Conservation (phyloP, 1,140 invertebrate species). For the Trypoxylus dichotomus region DNA sequence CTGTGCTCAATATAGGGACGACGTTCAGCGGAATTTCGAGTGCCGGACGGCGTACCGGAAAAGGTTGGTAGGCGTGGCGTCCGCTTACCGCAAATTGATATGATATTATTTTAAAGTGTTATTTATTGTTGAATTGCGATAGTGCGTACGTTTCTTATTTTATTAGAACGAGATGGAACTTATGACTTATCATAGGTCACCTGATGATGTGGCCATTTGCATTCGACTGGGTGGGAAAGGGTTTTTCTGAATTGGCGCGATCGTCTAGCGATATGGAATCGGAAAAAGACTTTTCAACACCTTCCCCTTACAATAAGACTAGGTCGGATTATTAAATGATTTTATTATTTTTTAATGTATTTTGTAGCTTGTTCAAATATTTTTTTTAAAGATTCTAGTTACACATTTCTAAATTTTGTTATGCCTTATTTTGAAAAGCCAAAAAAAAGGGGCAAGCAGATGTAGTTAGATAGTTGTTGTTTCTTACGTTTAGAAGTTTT, state of each 20-base stretch:
- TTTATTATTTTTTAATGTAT: too few species aligned
- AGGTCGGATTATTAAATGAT: neutral
- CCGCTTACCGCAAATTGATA: slow-evolving; percentile 40
- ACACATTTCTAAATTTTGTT: too few species aligned
- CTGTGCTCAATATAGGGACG: slow-evolving; percentile 34
- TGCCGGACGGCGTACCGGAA: slow-evolving; percentile 27
- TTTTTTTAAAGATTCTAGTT: too few species aligned
- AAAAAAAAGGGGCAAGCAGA: too few species aligned
- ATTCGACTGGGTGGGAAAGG: slow-evolving; percentile 6
- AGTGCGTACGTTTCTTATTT: slow-evolving; percentile 11
- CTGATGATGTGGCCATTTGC: slow-evolving; percentile 18
- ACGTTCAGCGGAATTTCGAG: slow-evolving; percentile 35
- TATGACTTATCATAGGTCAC: slow-evolving; percentile 13
- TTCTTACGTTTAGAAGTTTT: too few species aligned
- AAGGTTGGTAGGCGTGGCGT: slow-evolving; percentile 36
- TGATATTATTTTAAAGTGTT: slow-evolving; percentile 33
- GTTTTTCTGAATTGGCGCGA: slow-evolving; percentile 14
- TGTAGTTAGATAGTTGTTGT: too few species aligned
- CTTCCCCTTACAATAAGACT: neutral
- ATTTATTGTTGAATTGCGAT: slow-evolving; percentile 27
- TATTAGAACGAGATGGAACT: slow-evolving; percentile 19
- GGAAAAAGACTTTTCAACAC: neutral
- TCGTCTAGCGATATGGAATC: neutral
- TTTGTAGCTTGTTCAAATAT: too few species aligned
- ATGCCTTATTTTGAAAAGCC: too few species aligned